phyloP scores from a whole-genome alignment of 2,113 vertebrate genomes.

The Naja naja region DNA sequence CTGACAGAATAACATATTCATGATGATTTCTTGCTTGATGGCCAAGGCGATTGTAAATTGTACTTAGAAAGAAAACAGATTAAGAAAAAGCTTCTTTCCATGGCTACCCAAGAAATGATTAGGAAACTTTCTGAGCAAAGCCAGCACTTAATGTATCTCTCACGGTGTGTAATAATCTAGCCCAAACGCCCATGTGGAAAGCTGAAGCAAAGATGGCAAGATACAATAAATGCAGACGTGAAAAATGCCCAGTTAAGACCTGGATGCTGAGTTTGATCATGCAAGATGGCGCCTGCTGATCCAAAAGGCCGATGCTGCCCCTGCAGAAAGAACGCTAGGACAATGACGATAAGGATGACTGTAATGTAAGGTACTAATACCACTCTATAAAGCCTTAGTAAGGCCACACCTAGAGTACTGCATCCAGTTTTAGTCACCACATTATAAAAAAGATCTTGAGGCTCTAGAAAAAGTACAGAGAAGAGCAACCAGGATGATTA shows the following conservation, averaged over 20 bases:
- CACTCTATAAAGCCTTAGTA: too few species aligned
- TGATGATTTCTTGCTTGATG: background rate
- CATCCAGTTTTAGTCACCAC: too few species aligned
- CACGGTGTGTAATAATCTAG: background rate
- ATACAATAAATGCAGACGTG: background rate
- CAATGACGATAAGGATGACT: too few species aligned
- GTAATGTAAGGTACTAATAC: too few species aligned
- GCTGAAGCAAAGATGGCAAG: background rate
- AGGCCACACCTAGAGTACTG: too few species aligned
- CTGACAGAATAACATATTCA: background rate
- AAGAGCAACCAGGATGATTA: too few species aligned
- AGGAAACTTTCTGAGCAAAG: background rate
- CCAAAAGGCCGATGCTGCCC: background rate
- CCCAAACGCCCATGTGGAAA: background rate
- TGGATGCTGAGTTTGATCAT: background rate
- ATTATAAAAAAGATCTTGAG: too few species aligned
- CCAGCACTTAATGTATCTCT: background rate
- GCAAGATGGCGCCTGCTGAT: background rate
- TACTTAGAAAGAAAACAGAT: background rate
- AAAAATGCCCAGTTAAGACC: background rate
- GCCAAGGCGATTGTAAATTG: background rate
- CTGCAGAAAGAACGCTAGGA: background rate
- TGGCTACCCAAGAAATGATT: background rate
- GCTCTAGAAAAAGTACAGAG: too few species aligned
- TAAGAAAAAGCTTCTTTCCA: background rate